phyloP scores from a whole-genome alignment of 2,113 vertebrate species.

The Chaetorhynchus papuensis region DNA sequence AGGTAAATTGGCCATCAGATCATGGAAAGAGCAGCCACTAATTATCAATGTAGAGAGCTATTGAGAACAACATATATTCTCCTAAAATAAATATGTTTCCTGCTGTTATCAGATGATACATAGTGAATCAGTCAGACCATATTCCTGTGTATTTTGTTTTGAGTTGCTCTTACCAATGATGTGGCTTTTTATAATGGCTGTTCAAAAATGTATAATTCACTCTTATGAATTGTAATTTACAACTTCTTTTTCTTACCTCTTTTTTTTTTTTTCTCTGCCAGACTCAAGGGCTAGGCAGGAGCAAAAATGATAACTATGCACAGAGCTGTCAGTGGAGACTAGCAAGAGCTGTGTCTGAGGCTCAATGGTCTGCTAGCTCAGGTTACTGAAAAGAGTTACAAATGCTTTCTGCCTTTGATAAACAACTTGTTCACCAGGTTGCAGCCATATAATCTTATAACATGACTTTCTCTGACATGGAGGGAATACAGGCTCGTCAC shows the following conservation, averaged over 20 bases:
- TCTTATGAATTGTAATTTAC: neutral
- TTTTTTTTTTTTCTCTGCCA: neutral
- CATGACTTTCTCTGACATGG: neutral
- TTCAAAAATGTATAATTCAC: neutral
- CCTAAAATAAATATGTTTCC: neutral
- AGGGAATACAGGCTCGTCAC: neutral
- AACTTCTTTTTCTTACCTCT: neutral
- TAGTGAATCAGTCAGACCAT: neutral
- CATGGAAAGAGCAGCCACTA: neutral
- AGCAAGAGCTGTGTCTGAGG: neutral
- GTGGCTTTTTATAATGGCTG: neutral
- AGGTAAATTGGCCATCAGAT: neutral
- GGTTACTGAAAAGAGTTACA: neutral
- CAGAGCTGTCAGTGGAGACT: neutral
- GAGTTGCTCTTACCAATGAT: neutral
- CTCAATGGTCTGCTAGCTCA: neutral
- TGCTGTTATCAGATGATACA: neutral
- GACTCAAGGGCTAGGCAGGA: neutral
- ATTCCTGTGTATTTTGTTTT: neutral
- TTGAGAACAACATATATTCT: neutral
- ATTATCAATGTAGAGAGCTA: neutral
- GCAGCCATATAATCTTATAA: neutral
- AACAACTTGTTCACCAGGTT: neutral
- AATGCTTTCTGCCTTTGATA: neutral
- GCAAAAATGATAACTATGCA: conserved; percentile 11